A percentile compares a stretch with the other conserved stretches of the same genome.
Conservation (phyloP, 2,888 invertebrate genomes). For the Sphinx pinastri region DNA sequence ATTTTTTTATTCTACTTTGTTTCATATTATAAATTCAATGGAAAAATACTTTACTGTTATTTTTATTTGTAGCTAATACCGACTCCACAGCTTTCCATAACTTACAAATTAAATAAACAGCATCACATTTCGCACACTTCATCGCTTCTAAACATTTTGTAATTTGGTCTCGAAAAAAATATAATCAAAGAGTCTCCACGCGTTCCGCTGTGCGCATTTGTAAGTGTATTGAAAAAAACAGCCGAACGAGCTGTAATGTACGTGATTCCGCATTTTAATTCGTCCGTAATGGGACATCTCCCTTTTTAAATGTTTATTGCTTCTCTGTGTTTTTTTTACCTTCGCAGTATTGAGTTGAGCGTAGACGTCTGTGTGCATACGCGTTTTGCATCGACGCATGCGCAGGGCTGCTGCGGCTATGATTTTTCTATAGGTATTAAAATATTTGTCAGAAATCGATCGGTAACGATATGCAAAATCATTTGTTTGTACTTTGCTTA, state of each 20-base stretch:
- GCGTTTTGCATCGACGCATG: conserved; percentile 51
- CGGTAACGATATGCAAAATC: too few species aligned
- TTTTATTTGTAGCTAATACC: too few species aligned
- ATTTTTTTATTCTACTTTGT: too few species aligned
- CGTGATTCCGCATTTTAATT: conserved; percentile 83
- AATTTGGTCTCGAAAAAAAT: conserved; percentile 39
- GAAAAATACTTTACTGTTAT: too few species aligned
- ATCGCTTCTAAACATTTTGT: too few species aligned
- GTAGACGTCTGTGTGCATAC: conserved; percentile 54
- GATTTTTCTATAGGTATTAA: not conserved
- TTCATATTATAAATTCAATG: too few species aligned
- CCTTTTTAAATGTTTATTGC: conserved; percentile 73
- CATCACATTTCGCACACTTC: too few species aligned
- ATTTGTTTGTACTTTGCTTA: too few species aligned
- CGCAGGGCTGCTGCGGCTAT: not conserved
- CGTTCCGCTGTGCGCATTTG: conserved; percentile 58
- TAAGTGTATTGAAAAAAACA: conserved; percentile 72
- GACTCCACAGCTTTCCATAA: too few species aligned
- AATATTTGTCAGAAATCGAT: too few species aligned
- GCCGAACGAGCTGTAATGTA: conserved; percentile 67
- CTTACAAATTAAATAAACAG: too few species aligned
- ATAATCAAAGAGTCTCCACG: conserved; percentile 52
- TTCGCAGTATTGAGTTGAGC: conserved; percentile 55
- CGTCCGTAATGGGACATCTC: conserved; percentile 67
- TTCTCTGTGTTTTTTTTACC: conserved; percentile 53